Base-by-base conservation (phyloP, 2,888 invertebrate species). In the Gisinianus flammeolus region DNA sequence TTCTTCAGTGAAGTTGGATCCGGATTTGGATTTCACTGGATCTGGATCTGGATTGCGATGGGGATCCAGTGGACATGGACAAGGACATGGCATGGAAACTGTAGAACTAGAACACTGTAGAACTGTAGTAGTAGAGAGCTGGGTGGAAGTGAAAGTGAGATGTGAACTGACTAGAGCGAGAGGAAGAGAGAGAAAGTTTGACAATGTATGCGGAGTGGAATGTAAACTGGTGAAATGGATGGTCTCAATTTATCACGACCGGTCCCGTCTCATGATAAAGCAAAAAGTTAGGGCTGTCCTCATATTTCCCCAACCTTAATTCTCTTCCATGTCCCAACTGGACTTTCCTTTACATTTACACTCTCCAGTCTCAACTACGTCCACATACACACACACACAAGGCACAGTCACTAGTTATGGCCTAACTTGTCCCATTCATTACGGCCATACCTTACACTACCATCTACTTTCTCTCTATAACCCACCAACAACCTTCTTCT, bases 381-480 rank as follows among this genome's bases (percentile, higher is more conserved):
- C 6, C 2, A n/a, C 58, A 58, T 1, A 58, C 58, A 58, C 58
- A 58, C 58, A 58, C 58, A 58, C 58, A n/a, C 58, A 58, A n/a
- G 58, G 58, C 44, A 44, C 19, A 44, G 44, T 16, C 44, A 44
- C 44, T 44, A 44, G 44, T 44, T 44, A 44, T 80, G 74, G 74
- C 54, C 79, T 77, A 81, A 81, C 76, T 81, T 77, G 81, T 79
- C 81, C 81, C 81, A 81, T 81, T 81, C 81, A 79, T 81, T 81
- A 81, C n/a, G 44, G 12, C 44, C 44, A 44, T 44, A 44, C 44
- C 44, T 16, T 44, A 44, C 44, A 12, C 19, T 44, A 44, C 44
- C n/a, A n/a, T n/a, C n/a, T n/a, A n/a, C n/a, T n/a, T n/a, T n/a
- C n/a, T n/a, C n/a, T n/a, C n/a, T n/a, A n/a, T 44, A 12, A 44